A percentile compares a stretch with the other conserved stretches of the same genome.
Conservation (phyloP, 1,140 invertebrate genomes). For the Cyclargus thomasi region DNA sequence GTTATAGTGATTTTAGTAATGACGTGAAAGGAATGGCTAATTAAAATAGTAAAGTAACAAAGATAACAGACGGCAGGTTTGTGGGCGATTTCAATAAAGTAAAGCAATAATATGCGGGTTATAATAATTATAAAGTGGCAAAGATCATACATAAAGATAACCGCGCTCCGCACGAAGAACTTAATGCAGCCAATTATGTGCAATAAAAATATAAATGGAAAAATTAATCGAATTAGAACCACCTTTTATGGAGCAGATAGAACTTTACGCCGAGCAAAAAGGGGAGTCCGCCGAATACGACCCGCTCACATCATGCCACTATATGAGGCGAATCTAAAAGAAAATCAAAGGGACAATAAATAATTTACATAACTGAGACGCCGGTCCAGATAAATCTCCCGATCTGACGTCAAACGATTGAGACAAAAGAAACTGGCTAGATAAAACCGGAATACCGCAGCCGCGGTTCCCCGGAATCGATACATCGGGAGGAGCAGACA, state of each 20-base stretch:
- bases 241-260: not conserved
- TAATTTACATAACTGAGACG: constrained; percentile 25
- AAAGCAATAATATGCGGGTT: not conserved
- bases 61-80: not conserved
- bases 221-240: not conserved
- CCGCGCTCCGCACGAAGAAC: not conserved
- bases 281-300: not conserved
- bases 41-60: not conserved
- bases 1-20: not conserved
- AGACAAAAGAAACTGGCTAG: constrained; percentile 42
- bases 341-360: constrained; percentile 21
- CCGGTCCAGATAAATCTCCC: constrained; percentile 24
- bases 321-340: constrained; percentile 11
- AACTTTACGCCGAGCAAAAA: not conserved
- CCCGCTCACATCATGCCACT: not conserved
- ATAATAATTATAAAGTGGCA: constrained; percentile 1
- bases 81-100: not conserved
- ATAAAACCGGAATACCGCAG: constrained; percentile 32
- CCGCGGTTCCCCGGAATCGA: constrained; percentile 45
- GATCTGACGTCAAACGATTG: constrained; percentile 36
- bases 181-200: not conserved
- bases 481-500: constrained; percentile 35
- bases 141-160: constrained; percentile 1
- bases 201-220: not conserved
- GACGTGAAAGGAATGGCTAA: not conserved